phyloP scores from a whole-genome alignment of 2,888 invertebrate species.

The Andrena minutula region DNA sequence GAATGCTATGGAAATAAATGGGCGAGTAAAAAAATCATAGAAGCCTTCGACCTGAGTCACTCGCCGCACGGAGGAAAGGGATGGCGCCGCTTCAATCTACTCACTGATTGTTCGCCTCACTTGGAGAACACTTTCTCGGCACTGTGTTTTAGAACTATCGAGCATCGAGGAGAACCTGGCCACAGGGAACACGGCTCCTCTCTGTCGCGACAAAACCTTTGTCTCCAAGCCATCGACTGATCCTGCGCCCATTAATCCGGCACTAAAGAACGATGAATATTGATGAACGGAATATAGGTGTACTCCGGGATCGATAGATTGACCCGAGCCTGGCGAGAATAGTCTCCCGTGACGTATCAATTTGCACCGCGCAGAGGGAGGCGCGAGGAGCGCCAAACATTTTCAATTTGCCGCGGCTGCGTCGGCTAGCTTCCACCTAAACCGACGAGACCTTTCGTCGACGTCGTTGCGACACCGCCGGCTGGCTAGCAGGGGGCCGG shows the following conservation, averaged over 20 bases:
- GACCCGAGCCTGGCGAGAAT: slow-evolving; percentile 16
- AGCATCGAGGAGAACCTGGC: too few relatives aligned
- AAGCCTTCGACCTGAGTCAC: slow-evolving; percentile 24
- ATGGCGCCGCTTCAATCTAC: not conserved
- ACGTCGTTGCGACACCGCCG: not conserved
- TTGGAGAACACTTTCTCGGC: not conserved
- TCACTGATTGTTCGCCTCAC: not conserved
- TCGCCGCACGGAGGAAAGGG: not conserved
- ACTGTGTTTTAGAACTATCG: too few relatives aligned
- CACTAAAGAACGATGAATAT: slow-evolving; percentile 29
- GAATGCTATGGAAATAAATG: slow-evolving; percentile 58
- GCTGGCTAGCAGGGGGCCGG: not conserved
- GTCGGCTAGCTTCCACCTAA: not conserved
- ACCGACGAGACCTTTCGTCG: slow-evolving; percentile 2
- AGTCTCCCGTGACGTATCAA: slow-evolving; percentile 25
- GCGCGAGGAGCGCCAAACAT: not conserved
- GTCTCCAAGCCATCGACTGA: not conserved
- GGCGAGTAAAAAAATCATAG: slow-evolving; percentile 50
- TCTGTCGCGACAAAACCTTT: not conserved
- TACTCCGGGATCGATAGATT: slow-evolving; percentile 36
- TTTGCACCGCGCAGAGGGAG: slow-evolving; percentile 13
- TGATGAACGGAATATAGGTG: slow-evolving; percentile 16
- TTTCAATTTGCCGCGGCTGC: not conserved
- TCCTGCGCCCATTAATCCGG: slow-evolving; percentile 9
- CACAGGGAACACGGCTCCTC: too few relatives aligned